Conservation (phyloP, 2,113 vertebrate genomes). For the Pampusana beccarii region DNA sequence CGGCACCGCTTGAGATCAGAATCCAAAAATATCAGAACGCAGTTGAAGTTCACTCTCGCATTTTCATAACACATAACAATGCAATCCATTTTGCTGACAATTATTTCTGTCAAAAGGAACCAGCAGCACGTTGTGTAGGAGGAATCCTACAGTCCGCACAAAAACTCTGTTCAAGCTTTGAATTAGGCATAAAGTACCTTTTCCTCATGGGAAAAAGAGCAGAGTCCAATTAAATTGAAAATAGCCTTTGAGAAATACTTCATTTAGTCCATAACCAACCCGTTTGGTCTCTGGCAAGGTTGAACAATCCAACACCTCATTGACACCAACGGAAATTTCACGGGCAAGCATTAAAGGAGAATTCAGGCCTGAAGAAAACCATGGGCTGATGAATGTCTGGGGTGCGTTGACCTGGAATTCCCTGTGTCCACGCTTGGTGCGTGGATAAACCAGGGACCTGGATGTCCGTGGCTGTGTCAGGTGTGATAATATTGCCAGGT, state of each 20-base stretch:
- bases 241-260: background rate
- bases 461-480: fast-evolving
- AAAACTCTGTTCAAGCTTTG: background rate
- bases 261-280: background rate
- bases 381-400: fast-evolving
- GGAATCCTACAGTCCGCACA: background rate
- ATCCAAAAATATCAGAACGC: background rate
- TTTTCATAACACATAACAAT: background rate
- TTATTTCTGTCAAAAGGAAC: background rate
- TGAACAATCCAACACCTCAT: background rate
- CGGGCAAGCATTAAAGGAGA: background rate
- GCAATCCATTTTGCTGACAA: background rate
- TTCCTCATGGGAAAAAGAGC: background rate
- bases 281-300: background rate
- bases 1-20: background rate
- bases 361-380: background rate
- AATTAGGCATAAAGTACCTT: background rate
- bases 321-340: background rate
- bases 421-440: fast-evolving
- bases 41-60: background rate
- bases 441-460: background rate
- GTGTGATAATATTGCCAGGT: background rate
- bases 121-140: background rate
- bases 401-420: no score
- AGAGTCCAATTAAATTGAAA: background rate